Base-by-base conservation (phyloP, 2,797 vertebrate genomes). In the Acanthurus lineatus region DNA sequence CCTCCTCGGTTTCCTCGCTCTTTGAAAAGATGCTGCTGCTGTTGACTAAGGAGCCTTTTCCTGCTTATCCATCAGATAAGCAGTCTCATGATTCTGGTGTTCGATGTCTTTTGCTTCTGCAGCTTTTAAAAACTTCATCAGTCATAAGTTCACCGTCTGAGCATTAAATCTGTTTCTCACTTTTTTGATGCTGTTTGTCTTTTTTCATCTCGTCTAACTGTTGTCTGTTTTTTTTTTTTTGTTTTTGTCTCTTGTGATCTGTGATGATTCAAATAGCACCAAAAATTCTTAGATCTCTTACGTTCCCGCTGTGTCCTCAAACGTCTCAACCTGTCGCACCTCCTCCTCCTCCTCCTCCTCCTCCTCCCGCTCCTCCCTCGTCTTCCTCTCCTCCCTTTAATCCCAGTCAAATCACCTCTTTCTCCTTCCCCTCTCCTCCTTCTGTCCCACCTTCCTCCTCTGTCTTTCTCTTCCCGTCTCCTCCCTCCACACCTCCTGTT, bases 161-260 rank as follows among this genome's bases (percentile, higher is more conserved):
- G 62, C 81, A 53, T 78, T 52, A 4, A 52, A 48, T 12, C 38
- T 73, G 85, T 65, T 40, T 5, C 53, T 73, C 17, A 17, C 77
- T 90, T 59, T 85, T 77, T 59, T 40, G 74, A 49, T 71, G 70
- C 77, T 81, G 22, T 88, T 32, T 73, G 59, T 87, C 68, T 57
- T 19, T 62, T 35, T 35, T 81, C 73, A 81, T 83, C 74, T 58
- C 56, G 69, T 91, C 86, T 90, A 83, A 90, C 84, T 28, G 60
- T 78, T 70, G 17, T 82, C 32, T 83, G 9, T 83, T 20, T 73
- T 16, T 58, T 54, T 15, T 86, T 87, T 90, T 57, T 93, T 92
- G 66, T 76, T 87, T 77, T 85, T 93, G 74, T 83, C 92, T 95
- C 48, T 73, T 82, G 79, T 90, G 69, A 77, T 61, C 20, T 81